A percentile compares a stretch with the other conserved stretches of the same genome.
These are phyloP conservation scores for Mesorhabditis spiculigera DNA, from an alignment of 2,888 invertebrate species.

Conservation along the genomic window DNA sequence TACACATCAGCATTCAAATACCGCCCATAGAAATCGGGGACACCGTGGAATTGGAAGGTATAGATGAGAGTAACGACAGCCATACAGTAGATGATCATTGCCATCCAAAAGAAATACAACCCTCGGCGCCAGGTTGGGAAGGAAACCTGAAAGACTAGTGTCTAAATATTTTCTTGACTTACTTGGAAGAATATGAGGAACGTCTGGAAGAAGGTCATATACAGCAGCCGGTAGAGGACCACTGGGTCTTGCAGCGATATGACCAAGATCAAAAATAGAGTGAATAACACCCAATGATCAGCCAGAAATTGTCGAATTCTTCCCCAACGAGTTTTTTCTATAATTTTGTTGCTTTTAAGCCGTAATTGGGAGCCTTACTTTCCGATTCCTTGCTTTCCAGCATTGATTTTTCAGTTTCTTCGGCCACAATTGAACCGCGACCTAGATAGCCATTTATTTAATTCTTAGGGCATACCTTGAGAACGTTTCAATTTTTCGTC, in stretches of 20 bases:
- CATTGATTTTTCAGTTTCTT: too few relatives aligned
- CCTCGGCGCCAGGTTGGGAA: conserved; percentile 84
- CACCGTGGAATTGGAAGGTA: conserved; percentile 90
- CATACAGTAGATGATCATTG: conserved; percentile 92
- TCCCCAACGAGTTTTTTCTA: background rate
- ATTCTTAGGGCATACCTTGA: too few relatives aligned
- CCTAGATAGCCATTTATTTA: too few relatives aligned
- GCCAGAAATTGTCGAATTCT: conserved; percentile 61
- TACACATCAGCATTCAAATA: conserved; percentile 64
- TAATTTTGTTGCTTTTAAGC: background rate
- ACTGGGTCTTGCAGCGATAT: conserved; percentile 80
- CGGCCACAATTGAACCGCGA: too few relatives aligned
- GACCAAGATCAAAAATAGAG: conserved; percentile 84
- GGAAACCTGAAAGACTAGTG: conserved; percentile 71
- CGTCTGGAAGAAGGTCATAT: conserved; percentile 88
- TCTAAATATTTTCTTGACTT: conserved; percentile 19
- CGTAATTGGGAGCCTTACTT: too few relatives aligned
- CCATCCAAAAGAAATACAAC: conserved; percentile 91
- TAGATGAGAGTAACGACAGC: conserved; percentile 85
- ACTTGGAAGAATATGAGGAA: conserved; percentile 92
- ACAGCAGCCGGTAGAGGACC: conserved; percentile 89
- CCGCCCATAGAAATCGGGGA: conserved; percentile 76
- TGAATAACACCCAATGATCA: conserved; percentile 78
- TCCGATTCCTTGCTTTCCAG: too few relatives aligned
- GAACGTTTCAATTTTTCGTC: conserved; percentile 60